Conservation (phyloP, 2,797 vertebrate genomes). For the Furcifer pardalis region DNA sequence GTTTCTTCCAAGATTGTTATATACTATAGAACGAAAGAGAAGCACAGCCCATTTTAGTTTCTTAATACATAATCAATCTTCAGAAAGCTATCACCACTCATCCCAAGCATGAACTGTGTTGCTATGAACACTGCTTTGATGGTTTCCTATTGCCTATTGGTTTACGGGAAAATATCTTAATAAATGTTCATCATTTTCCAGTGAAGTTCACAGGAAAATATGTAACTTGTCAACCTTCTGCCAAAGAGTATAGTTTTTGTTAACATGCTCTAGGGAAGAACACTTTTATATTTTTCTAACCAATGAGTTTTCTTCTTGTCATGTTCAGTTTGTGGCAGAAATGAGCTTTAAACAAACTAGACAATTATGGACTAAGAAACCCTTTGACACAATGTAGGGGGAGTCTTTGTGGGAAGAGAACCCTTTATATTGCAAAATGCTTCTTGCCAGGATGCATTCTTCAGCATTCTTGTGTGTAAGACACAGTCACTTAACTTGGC, state of each 20-base stretch:
- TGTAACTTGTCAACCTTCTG: conserved; percentile 37
- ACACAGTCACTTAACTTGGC: too few species aligned
- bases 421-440: neutral
- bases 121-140: conserved; percentile 38
- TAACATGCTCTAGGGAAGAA: neutral
- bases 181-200: conserved; percentile 47
- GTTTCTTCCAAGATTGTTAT: neutral
- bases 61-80: conserved; percentile 47
- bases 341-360: neutral
- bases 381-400: neutral
- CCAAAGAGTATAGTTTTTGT: neutral
- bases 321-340: neutral
- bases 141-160: conserved; percentile 20
- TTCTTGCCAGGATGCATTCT: neutral
- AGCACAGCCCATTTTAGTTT: conserved; percentile 12
- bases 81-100: conserved; percentile 40
- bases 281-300: conserved; percentile 8
- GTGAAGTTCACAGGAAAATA: conserved; percentile 48
- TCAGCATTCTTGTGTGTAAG: neutral
- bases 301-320: neutral
- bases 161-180: conserved; percentile 46
- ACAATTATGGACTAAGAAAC: neutral
- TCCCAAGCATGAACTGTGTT: conserved; percentile 45
- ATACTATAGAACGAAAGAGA: neutral
- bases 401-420: neutral